A percentile compares a stretch with the other conserved stretches of the same genome.
phyloP scores from a whole-genome alignment of 2,888 invertebrate genomes.

The Crioceris asparagi region DNA sequence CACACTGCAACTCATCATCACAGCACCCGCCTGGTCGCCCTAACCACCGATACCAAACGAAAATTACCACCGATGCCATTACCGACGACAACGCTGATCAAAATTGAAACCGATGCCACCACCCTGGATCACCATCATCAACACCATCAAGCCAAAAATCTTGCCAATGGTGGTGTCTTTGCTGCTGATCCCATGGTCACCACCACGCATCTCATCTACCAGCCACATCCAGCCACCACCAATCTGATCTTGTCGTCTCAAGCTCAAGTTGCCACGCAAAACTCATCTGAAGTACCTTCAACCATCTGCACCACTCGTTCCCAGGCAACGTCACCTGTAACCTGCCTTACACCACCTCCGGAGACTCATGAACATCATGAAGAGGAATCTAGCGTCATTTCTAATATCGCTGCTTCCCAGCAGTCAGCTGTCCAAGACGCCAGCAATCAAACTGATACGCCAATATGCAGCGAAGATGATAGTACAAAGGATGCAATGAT shows the following conservation, averaged over 20 bases:
- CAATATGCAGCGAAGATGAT: conserved; percentile 57
- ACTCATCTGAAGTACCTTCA: not conserved
- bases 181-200: conserved; percentile 45
- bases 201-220: conserved; percentile 47
- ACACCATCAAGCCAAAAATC: conserved; percentile 33
- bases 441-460: conserved; percentile 73
- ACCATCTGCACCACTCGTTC: conserved; percentile 29
- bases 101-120: conserved; percentile 57
- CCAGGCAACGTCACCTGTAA: conserved; percentile 41
- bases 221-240: conserved; percentile 32
- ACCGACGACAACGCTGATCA: conserved; percentile 48
- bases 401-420: conserved; percentile 22
- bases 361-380: conserved; percentile 31
- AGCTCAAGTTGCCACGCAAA: conserved; percentile 22
- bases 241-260: conserved; percentile 35
- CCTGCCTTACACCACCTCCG: conserved; percentile 53
- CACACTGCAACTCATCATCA: conserved; percentile 58
- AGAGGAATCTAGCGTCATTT: conserved; percentile 33
- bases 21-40: conserved; percentile 54
- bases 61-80: conserved; percentile 40
- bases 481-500: conserved; percentile 25
- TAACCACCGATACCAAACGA: conserved; percentile 46
- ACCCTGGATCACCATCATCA: too few relatives aligned
- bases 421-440: conserved; percentile 56
- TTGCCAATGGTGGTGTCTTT: conserved; percentile 30